Evolutionary conservation across 2,888 invertebrate species (phyloP).

Genomic region (Spodoptera exigua): DNA sequence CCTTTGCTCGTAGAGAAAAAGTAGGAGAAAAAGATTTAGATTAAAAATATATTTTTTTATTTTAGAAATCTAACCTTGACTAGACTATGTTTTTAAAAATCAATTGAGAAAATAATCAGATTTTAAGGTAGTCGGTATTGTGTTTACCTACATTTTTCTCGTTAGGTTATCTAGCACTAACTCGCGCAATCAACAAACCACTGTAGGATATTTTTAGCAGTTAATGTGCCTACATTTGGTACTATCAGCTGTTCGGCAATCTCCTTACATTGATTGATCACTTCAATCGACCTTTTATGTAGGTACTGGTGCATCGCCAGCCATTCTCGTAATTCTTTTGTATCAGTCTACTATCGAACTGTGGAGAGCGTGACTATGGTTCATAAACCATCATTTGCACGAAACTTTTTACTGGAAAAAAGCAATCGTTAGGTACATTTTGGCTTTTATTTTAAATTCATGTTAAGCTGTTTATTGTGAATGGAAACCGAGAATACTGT

Average conservation of each 20-base stretch:
- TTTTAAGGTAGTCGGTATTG: no score
- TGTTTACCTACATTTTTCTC: no score
- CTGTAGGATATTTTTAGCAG: no score
- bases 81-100: no score
- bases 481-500: conserved; percentile 7
- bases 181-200: no score
- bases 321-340: background rate
- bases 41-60: no score
- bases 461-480: conserved; percentile 9
- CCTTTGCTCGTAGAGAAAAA: no score
- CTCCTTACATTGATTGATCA: background rate
- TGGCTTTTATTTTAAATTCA: conserved; percentile 21
- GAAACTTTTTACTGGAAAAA: conserved; percentile 19
- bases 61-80: no score
- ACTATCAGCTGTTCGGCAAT: background rate
- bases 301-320: background rate
- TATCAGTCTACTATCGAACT: conserved; percentile 19
- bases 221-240: background rate
- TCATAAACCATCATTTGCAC: conserved; percentile 45
- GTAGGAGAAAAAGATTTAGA: no score
- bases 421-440: conserved; percentile 16
- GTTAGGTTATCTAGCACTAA: no score
- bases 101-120: no score
- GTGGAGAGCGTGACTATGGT: conserved; percentile 37
- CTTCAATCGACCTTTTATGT: background rate